phyloP scores from a whole-genome alignment of 2,113 vertebrate species.

The Datnioides undecimradiatus region DNA sequence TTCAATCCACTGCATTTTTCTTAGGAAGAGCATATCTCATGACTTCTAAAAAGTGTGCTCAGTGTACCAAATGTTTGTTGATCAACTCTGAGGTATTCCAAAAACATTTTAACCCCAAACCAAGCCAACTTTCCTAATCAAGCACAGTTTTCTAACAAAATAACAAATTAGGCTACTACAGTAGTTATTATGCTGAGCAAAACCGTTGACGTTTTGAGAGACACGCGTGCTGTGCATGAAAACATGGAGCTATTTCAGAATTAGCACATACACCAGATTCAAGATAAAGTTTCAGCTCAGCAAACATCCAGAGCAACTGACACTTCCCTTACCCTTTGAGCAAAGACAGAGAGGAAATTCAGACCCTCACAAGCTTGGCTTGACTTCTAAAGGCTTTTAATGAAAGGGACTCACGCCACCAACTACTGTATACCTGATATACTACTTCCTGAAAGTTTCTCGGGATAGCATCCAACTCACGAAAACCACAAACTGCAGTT shows the following conservation, averaged over 20 bases:
- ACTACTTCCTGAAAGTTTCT: conserved; percentile 61
- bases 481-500: conserved; percentile 52
- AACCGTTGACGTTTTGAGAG: conserved; percentile 14
- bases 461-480: conserved; percentile 32
- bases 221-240: conserved; percentile 14
- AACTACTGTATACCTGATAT: conserved; percentile 70
- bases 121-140: neutral
- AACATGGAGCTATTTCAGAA: conserved; percentile 57
- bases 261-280: conserved; percentile 68
- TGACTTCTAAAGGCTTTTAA: conserved; percentile 64
- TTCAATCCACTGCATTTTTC: neutral
- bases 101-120: neutral
- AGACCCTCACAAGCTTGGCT: conserved; percentile 61
- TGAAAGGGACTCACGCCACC: conserved; percentile 61
- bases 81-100: conserved; percentile 12
- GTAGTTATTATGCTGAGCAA: conserved; percentile 11
- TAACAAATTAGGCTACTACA: conserved; percentile 23
- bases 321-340: conserved; percentile 67
- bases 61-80: conserved; percentile 19
- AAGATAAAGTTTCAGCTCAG: conserved; percentile 76
- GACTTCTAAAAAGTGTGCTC: neutral
- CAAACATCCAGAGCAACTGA: conserved; percentile 67
- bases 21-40: conserved; percentile 1
- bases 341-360: conserved; percentile 69
- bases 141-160: conserved; percentile 17